These are phyloP conservation scores for Psophia crepitans DNA, from an alignment of 2,113 vertebrate species.

Conservation along the genomic window DNA sequence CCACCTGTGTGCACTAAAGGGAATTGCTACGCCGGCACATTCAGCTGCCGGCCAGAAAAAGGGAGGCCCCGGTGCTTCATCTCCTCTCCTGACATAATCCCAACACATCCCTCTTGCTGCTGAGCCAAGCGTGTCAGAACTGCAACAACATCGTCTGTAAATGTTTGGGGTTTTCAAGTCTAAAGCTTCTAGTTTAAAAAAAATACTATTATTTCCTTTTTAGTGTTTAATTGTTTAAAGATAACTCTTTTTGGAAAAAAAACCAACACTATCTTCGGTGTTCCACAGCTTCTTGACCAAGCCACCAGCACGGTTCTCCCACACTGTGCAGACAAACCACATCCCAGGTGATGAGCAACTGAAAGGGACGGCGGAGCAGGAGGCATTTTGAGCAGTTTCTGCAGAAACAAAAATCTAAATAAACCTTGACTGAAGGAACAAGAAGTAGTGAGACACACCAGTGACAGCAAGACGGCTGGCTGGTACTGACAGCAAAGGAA, in stretches of 20 bases:
- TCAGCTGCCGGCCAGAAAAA: neutral
- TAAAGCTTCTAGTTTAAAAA: neutral
- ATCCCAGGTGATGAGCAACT: neutral
- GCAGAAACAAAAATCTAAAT: neutral
- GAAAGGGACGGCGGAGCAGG: neutral
- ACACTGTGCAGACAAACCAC: neutral
- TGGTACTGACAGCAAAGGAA: neutral
- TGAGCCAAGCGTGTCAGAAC: neutral
- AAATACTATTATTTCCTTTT: neutral
- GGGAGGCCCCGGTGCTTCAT: neutral
- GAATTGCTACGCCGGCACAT: neutral
- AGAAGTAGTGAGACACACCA: neutral
- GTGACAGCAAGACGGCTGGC: neutral
- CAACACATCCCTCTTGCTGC: neutral
- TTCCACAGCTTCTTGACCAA: neutral
- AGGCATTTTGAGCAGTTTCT: neutral
- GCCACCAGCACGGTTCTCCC: neutral
- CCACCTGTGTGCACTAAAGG: neutral
- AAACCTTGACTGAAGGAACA: neutral
- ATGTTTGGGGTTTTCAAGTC: rapidly evolving
- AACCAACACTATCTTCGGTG: neutral
- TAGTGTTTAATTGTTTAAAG: neutral
- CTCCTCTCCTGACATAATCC: neutral
- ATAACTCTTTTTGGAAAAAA: neutral
- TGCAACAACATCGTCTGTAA: neutral